These are phyloP conservation scores for Coendou prehensilis DNA, from an alignment of 2,797 vertebrate genomes.

Conservation along the genomic window DNA sequence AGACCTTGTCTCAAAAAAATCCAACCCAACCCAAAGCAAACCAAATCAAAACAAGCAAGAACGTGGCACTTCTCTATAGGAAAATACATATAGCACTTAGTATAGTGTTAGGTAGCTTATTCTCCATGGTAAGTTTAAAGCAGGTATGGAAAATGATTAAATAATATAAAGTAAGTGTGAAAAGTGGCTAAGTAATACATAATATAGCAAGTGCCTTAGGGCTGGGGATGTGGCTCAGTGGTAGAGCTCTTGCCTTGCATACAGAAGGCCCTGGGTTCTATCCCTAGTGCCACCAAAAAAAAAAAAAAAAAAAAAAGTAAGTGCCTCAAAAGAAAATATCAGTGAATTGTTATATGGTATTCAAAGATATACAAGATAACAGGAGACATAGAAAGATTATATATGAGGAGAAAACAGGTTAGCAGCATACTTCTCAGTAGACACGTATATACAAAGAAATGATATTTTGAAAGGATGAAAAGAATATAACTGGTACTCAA, in stretches of 20 bases:
- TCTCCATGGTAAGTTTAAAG: not conserved
- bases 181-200: constrained; percentile 41
- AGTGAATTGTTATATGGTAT: not conserved
- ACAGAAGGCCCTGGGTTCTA: too few relatives aligned
- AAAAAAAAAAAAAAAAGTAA: not conserved
- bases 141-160: constrained; percentile 36
- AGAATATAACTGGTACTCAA: constrained; percentile 31
- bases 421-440: not conserved
- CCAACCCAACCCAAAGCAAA: not conserved
- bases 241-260: too few relatives aligned
- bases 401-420: not conserved
- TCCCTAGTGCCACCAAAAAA: too few relatives aligned
- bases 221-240: too few relatives aligned
- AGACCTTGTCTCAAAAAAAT: not conserved
- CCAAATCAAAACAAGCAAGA: not conserved
- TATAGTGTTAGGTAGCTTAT: not conserved
- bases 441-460: not conserved
- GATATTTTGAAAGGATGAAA: constrained; percentile 18
- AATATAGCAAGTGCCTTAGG: not conserved
- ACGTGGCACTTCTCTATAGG: not conserved
- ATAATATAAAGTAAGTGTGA: not conserved
- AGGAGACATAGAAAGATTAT: constrained; percentile 25
- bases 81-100: constrained; percentile 4
- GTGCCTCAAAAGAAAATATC: not conserved
- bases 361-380: constrained; percentile 17